These are phyloP conservation scores for Macquaria australasica DNA, from an alignment of 2,113 vertebrate species.

Conservation along the genomic window DNA sequence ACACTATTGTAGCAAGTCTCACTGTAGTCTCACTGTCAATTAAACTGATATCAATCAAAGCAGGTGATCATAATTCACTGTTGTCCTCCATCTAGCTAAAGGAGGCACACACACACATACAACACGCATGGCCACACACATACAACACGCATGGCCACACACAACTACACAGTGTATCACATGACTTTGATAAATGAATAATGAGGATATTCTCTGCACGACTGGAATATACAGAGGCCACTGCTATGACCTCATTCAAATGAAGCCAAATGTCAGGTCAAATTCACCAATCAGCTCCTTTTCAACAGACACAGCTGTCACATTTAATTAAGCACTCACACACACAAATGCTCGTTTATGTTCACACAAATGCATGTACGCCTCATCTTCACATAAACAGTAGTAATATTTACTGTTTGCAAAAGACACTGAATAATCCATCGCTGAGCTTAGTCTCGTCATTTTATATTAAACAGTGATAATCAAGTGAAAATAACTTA, in stretches of 20 bases:
- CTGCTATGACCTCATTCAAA: slow-evolving; percentile 51
- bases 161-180: slow-evolving; percentile 12
- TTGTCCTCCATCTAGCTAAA: slow-evolving; percentile 1
- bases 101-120: not conserved
- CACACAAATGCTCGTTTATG: not conserved
- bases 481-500: slow-evolving; percentile 49
- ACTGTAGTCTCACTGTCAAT: not conserved
- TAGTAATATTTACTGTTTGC: slow-evolving; percentile 45
- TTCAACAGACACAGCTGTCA: slow-evolving; percentile 37
- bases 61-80: slow-evolving; percentile 19
- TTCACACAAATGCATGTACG: not conserved
- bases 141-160: slow-evolving; percentile 26
- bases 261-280: slow-evolving; percentile 60
- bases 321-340: slow-evolving; percentile 25
- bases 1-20: not conserved
- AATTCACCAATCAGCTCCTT: slow-evolving; percentile 55
- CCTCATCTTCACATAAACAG: not conserved
- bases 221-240: slow-evolving; percentile 25
- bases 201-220: slow-evolving; percentile 45
- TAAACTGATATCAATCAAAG: slow-evolving; percentile 15
- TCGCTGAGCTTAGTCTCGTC: slow-evolving; percentile 24
- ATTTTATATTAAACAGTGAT: slow-evolving; percentile 39
- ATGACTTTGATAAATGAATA: slow-evolving; percentile 45
- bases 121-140: slow-evolving; percentile 18
- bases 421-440: slow-evolving; percentile 46